phyloP scores from a whole-genome alignment of 2,888 invertebrate genomes.

The Pyrrhia umbra region DNA sequence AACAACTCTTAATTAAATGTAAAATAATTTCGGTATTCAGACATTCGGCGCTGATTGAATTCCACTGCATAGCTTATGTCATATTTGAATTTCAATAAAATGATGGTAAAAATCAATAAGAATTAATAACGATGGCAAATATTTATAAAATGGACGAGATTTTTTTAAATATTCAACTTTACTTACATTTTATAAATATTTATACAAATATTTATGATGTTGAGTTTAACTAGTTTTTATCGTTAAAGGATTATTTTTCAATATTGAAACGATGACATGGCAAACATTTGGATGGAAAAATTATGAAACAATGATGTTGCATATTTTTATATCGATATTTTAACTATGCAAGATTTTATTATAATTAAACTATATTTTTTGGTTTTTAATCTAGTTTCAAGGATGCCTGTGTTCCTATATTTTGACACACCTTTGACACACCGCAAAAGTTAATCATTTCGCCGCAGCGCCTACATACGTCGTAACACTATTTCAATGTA shows the following conservation, averaged over 20 bases:
- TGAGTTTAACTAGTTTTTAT: not conserved
- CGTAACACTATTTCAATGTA: no score
- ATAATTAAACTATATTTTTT: not conserved
- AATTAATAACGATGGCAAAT: slow-evolving; percentile 9
- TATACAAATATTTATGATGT: not conserved
- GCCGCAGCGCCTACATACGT: no score
- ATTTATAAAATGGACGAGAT: not conserved
- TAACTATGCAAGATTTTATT: no score
- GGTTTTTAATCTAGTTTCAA: no score
- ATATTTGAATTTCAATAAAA: slow-evolving; percentile 57
- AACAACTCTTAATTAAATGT: slow-evolving; percentile 81
- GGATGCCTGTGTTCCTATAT: no score
- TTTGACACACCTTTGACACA: no score
- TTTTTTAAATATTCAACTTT: no score
- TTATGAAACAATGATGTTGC: not conserved
- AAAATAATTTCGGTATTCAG: slow-evolving; percentile 72
- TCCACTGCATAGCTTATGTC: slow-evolving; percentile 44
- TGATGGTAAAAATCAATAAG: slow-evolving; percentile 46
- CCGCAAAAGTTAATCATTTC: no score
- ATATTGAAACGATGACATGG: not conserved
- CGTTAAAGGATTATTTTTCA: not conserved
- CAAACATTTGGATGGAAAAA: not conserved
- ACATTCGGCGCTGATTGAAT: slow-evolving; percentile 59
- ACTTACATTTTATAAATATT: not conserved
- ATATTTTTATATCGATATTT: no score